Conservation (phyloP, 2,797 vertebrate species). For the Sebastes oblongus region DNA sequence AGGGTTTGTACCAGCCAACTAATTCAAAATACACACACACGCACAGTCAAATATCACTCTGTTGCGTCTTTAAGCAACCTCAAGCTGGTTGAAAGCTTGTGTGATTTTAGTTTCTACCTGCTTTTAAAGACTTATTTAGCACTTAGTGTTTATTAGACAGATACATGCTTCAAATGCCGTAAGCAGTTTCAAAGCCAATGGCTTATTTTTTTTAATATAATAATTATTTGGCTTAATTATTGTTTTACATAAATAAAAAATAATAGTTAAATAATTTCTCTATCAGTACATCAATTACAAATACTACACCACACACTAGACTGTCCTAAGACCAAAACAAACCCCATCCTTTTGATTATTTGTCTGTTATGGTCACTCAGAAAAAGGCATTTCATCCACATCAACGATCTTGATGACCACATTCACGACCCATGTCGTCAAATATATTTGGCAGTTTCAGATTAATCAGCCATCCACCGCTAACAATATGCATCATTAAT, state of each 20-base stretch:
- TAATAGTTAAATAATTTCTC: slow-evolving; percentile 8
- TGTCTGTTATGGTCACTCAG: not conserved
- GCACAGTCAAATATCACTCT: not conserved
- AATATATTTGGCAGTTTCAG: slow-evolving; percentile 42
- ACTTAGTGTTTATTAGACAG: slow-evolving; percentile 19
- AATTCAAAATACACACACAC: not conserved
- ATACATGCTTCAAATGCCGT: slow-evolving; percentile 36
- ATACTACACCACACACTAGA: slow-evolving; percentile 30
- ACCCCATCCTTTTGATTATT: not conserved
- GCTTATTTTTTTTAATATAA: not conserved
- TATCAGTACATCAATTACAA: slow-evolving; percentile 18
- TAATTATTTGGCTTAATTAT: slow-evolving; percentile 22
- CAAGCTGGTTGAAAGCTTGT: not conserved
- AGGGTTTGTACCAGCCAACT: not conserved
- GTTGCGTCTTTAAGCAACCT: not conserved
- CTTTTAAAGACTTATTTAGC: slow-evolving; percentile 15
- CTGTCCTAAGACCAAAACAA: slow-evolving; percentile 22
- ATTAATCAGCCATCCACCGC: not conserved
- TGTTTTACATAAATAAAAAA: slow-evolving; percentile 29
- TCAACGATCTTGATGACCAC: not conserved
- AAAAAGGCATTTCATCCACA: slow-evolving; percentile 20
- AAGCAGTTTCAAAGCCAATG: slow-evolving; percentile 5
- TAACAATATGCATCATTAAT: not conserved
- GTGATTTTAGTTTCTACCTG: not conserved
- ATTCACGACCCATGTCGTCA: not conserved